Evolutionary conservation across 35 echinoderm and acorn worm genomes (phyloP).

Genomic region (Anneissia japonica): DNA sequence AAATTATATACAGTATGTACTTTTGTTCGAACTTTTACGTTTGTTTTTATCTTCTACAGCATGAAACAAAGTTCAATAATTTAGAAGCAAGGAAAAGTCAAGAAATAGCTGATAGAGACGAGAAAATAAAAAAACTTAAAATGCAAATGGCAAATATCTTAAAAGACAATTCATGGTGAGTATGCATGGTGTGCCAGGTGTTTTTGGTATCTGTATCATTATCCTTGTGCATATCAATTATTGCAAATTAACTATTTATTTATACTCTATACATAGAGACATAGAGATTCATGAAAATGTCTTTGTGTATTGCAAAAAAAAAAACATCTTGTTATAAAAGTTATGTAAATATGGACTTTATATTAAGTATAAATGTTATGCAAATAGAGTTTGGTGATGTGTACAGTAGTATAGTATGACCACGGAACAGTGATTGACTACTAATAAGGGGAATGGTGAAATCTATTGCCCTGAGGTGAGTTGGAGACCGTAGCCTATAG

Average conservation of each 20-base stretch:
- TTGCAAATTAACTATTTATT: background rate
- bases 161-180: conserved; percentile 67
- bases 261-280: background rate
- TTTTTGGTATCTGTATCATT: background rate
- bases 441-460: too few relatives aligned
- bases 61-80: conserved; percentile 24
- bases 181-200: background rate
- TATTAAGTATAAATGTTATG: too few relatives aligned
- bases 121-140: conserved; percentile 64
- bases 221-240: background rate
- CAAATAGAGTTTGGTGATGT: too few relatives aligned
- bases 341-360: too few relatives aligned
- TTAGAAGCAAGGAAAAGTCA: conserved; percentile 40
- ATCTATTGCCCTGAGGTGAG: too few relatives aligned
- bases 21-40: too few relatives aligned
- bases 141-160: conserved; percentile 60
- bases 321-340: background rate
- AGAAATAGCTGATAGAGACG: conserved; percentile 55
- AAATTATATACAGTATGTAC: too few relatives aligned
- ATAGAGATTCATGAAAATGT: background rate
- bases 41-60: conserved; percentile 31
- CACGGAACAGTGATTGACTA: too few relatives aligned
- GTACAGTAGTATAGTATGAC: too few relatives aligned
- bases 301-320: background rate
- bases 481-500: too few relatives aligned